Conservation (phyloP, 2,888 invertebrate species). For the Belgica antarctica region DNA sequence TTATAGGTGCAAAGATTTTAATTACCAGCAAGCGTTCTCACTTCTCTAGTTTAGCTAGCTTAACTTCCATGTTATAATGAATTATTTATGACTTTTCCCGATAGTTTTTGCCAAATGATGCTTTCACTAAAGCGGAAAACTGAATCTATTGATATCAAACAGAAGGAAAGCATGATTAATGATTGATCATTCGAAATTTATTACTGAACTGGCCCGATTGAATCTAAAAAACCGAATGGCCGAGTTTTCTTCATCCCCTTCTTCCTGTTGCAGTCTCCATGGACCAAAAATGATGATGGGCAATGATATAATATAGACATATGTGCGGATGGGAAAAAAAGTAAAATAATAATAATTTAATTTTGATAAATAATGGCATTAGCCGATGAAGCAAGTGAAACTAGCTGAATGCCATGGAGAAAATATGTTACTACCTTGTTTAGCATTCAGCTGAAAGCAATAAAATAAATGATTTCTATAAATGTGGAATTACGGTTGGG, state of each 20-base stretch:
- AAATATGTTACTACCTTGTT: conserved; percentile 29
- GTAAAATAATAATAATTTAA: conserved; percentile 41
- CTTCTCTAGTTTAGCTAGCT: neutral
- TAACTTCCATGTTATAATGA: conserved; percentile 23
- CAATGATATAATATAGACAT: conserved; percentile 43
- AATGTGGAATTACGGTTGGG: conserved; percentile 36
- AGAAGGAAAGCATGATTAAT: conserved; percentile 38
- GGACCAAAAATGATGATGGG: conserved; percentile 28
- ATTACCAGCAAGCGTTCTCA: conserved; percentile 21
- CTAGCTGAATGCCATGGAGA: neutral
- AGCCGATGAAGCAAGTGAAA: conserved; percentile 14
- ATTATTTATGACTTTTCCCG: conserved; percentile 29
- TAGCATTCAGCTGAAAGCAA: conserved; percentile 43
- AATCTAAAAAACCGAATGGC: neutral
- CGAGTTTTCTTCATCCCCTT: neutral
- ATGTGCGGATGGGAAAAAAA: conserved; percentile 17
- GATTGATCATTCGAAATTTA: conserved; percentile 35
- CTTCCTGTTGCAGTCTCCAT: neutral
- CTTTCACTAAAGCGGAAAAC: neutral
- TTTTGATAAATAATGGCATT: conserved; percentile 43
- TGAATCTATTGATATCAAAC: neutral
- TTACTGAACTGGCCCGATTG: conserved; percentile 23
- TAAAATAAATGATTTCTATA: conserved; percentile 44
- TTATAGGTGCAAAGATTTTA: conserved; percentile 32
- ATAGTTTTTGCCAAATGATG: neutral